These are phyloP conservation scores for Machimus atricapillus DNA, from an alignment of 2,888 invertebrate species.

Conservation along the genomic window DNA sequence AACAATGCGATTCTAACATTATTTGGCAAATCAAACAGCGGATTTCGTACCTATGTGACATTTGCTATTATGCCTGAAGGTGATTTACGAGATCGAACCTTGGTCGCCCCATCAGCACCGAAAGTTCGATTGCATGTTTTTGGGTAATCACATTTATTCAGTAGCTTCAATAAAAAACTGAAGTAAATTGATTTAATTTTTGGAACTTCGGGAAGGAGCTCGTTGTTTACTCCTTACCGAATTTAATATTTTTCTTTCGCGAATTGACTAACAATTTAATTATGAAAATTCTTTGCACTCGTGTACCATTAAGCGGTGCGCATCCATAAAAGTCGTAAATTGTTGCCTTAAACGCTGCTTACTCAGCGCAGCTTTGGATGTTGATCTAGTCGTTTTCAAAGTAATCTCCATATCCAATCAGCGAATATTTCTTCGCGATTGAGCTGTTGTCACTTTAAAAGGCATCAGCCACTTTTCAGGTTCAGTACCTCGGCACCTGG, in stretches of 20 bases:
- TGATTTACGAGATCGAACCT: background rate
- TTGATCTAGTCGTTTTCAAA: background rate
- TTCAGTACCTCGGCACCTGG: background rate
- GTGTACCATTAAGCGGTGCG: background rate
- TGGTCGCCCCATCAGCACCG: background rate
- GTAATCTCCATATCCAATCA: background rate
- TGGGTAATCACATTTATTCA: background rate
- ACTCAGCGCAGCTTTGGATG: background rate
- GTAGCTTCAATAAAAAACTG: background rate
- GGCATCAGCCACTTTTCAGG: background rate
- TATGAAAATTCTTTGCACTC: background rate
- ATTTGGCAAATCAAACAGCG: background rate
- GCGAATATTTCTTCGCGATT: background rate
- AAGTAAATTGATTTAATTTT: background rate
- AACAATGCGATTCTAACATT: background rate
- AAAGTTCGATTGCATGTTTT: background rate
- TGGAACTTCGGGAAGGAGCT: background rate
- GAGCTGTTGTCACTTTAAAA: constrained; percentile 1
- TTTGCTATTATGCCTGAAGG: constrained; percentile 7
- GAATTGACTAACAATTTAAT: background rate
- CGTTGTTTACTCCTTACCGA: background rate
- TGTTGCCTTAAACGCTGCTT: background rate
- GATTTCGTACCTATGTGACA: background rate
- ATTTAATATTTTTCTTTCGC: background rate
- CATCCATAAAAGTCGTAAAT: background rate